phyloP scores from a whole-genome alignment of 2,113 vertebrate genomes.

The Lycaon pictus region DNA sequence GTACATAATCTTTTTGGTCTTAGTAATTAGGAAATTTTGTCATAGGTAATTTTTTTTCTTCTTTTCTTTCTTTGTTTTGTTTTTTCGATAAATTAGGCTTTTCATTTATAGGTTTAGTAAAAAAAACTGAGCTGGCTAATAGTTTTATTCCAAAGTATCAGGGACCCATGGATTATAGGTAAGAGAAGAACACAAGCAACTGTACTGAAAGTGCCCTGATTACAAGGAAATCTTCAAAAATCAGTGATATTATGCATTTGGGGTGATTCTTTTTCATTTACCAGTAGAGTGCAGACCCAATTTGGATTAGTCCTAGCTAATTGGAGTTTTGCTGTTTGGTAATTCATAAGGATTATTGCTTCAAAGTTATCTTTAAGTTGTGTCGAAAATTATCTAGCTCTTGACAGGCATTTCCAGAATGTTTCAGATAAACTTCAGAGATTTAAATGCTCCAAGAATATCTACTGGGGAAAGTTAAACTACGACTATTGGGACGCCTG shows the following conservation, averaged over 20 bases:
- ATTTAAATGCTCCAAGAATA: not conserved
- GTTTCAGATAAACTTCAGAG: not conserved
- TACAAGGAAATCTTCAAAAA: slow-evolving; percentile 23
- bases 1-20: slow-evolving; percentile 45
- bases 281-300: not conserved
- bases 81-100: not conserved
- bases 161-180: not conserved
- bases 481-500: not conserved
- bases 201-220: not conserved
- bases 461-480: slow-evolving; percentile 31
- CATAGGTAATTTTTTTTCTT: not conserved
- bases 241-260: not conserved
- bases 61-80: rapidly evolving
- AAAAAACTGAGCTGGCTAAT: slow-evolving; percentile 44
- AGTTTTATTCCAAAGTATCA: slow-evolving; percentile 30
- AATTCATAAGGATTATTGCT: slow-evolving; percentile 16
- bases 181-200: slow-evolving; percentile 24
- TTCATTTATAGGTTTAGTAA: slow-evolving; percentile 50
- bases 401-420: slow-evolving; percentile 26
- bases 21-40: slow-evolving; percentile 52
- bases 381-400: slow-evolving; percentile 6
- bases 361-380: slow-evolving; percentile 14
- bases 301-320: slow-evolving; percentile 5
- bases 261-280: not conserved
- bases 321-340: slow-evolving; percentile 34